A percentile compares a stretch with the other conserved stretches of the same genome.
Conservation (phyloP, 2,113 vertebrate genomes). For the Xenopus laevis region DNA sequence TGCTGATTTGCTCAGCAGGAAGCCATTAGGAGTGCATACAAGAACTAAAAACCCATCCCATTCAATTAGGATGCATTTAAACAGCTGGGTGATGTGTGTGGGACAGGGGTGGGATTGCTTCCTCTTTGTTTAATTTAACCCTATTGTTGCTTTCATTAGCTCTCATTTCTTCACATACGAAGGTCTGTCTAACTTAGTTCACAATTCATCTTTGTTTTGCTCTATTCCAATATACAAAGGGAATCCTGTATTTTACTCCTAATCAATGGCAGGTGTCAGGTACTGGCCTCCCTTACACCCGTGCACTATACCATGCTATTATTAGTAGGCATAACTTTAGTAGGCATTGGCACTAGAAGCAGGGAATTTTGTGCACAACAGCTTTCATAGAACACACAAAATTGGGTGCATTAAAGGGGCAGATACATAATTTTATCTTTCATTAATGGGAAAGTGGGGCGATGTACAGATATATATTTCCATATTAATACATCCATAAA, state of each 20-base stretch:
- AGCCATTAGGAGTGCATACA: conserved; percentile 42
- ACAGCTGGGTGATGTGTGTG: conserved; percentile 42
- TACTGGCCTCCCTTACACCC: no score
- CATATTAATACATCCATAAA: neutral
- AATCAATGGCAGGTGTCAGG: no score
- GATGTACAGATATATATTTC: neutral
- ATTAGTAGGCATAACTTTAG: no score
- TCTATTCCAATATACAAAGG: no score
- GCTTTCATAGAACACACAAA: neutral
- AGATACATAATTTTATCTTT: no score
- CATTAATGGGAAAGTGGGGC: no score
- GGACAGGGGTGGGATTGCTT: conserved; percentile 13
- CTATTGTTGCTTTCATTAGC: conserved; percentile 2
- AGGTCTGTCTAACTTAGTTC: neutral
- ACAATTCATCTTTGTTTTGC: neutral
- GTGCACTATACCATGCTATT: no score
- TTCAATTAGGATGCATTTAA: conserved; percentile 42
- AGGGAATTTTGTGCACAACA: no score
- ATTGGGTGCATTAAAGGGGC: no score
- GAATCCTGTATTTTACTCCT: no score
- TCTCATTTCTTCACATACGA: conserved; percentile 5
- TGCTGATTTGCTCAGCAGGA: conserved; percentile 42
- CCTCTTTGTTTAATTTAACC: conserved; percentile 15
- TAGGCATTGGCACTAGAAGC: no score
- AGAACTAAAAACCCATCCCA: conserved; percentile 35